A percentile compares a stretch with the other conserved stretches of the same genome.
Evolutionary conservation across 2,797 vertebrate species (phyloP).

Genomic region (Xenentodon cancila): DNA sequence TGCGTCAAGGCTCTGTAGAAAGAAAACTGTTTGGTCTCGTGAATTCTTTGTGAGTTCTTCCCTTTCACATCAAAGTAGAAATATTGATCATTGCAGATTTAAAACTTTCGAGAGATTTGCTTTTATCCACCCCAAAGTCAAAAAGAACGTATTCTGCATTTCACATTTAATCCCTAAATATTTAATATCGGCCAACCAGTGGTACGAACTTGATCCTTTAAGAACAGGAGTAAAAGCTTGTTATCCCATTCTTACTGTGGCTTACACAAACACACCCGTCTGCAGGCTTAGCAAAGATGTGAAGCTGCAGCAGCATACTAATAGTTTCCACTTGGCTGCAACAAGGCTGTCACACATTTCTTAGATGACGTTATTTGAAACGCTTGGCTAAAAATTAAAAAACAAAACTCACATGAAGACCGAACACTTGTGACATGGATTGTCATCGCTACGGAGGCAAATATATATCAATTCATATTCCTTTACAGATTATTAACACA

Average conservation of each 20-base stretch:
- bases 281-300: constrained; percentile 37
- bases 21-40: constrained; percentile 1
- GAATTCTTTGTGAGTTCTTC: not conserved
- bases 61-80: not conserved
- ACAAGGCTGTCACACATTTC: constrained; percentile 10
- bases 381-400: constrained; percentile 18
- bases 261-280: constrained; percentile 22
- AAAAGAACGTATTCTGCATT: constrained; percentile 2
- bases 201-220: constrained; percentile 26
- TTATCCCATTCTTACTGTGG: constrained; percentile 28
- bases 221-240: constrained; percentile 21
- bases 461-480: not conserved
- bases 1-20: not conserved
- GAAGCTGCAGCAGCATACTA: constrained; percentile 10
- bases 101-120: not conserved
- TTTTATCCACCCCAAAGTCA: not conserved
- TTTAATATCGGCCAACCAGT: not conserved
- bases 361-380: constrained; percentile 26
- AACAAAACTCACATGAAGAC: constrained; percentile 8
- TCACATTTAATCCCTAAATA: constrained; percentile 10
- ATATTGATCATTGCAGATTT: not conserved
- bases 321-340: constrained; percentile 27
- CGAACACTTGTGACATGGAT: constrained; percentile 6
- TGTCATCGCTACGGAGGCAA: too few relatives aligned
- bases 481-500: not conserved